A percentile compares a stretch with the other conserved stretches of the same genome.
Conservation (phyloP, 1,140 invertebrate genomes). For the Brachionus sp. region DNA sequence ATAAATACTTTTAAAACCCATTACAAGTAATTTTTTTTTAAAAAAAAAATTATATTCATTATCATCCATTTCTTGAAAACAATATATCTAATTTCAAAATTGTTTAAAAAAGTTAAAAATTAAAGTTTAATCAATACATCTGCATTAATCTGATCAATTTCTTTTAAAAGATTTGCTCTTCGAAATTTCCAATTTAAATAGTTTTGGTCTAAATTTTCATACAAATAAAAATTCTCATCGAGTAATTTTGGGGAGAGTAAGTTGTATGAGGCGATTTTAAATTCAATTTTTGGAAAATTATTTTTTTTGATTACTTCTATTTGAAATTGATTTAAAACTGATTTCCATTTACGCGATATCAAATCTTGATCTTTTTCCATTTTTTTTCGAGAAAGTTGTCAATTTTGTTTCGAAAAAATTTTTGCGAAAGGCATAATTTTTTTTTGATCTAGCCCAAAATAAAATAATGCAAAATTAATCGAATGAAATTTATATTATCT, state of each 20-base stretch:
- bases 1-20: background rate
- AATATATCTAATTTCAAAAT: conserved; percentile 14
- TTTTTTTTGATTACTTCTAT: background rate
- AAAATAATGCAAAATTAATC: too few species aligned
- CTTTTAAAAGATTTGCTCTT: conserved; percentile 67
- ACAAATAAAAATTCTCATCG: conserved; percentile 71
- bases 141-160: conserved; percentile 68
- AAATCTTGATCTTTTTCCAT: background rate
- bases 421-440: too few species aligned
- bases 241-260: conserved; percentile 78
- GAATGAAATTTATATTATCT: too few species aligned
- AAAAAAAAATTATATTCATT: conserved; percentile 11
- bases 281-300: background rate
- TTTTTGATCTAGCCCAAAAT: too few species aligned
- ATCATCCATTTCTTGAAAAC: conserved; percentile 44
- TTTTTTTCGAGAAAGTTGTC: background rate
- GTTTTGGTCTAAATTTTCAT: conserved; percentile 64
- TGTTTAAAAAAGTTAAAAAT: background rate
- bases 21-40: background rate
- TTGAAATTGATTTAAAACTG: background rate
- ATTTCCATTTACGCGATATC: background rate
- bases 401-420: too few species aligned
- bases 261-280: conserved; percentile 66
- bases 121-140: conserved; percentile 66
- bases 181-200: conserved; percentile 71